Evolutionary conservation across 2,888 invertebrate species (phyloP), one percentile per base, ranked within the genome.

Genomic region (Hofmannophila pseudospretella): DNA sequence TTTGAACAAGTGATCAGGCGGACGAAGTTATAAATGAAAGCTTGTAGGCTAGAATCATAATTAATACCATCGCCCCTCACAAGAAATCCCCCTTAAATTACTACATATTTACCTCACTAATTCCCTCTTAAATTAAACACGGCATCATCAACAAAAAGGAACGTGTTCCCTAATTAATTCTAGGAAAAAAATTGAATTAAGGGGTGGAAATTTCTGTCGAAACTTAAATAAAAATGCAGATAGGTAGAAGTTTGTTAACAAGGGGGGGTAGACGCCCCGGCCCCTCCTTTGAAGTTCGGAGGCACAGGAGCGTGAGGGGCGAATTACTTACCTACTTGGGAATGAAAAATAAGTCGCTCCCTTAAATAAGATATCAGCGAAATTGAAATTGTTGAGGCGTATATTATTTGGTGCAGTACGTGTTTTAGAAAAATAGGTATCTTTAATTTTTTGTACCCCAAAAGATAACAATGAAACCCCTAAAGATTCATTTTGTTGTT

Each of bases 191-290:
- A 68, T 74, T 73, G 60, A 68, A 79, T 76, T 73, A 68, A 69
- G 73, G 73, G 79, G 71, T 70, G 67, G 70, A 63, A 68, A 72
- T 69, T 77, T 77, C 76, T 70, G 69, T 60, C 67, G 76, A 79
- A 82, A 81, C 82, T 84, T 80, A 78, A 81, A 80, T 80, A 79
- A 82, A 82, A 82, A 84, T 72, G 67, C 67, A 67, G 69, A 71
- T 71, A 65, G 70, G 65, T 67, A 60, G 59, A 70, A 68, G 62
- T 67, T 67, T 61, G 60, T 53, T 69, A 67, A 66, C 64, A 61
- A 79, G 76, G 71, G 61, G 71, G 71, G 61, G 45, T 38, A 29
- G 35, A 14, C 40, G 37, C 42, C 43, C 41, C 23, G 5, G 5
- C 52, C 63, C 73, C 70, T 61, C 68, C 77, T 82, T 76, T 74